Conservation (phyloP, 2,113 vertebrate genomes). For the Bostrychus sinensis region DNA sequence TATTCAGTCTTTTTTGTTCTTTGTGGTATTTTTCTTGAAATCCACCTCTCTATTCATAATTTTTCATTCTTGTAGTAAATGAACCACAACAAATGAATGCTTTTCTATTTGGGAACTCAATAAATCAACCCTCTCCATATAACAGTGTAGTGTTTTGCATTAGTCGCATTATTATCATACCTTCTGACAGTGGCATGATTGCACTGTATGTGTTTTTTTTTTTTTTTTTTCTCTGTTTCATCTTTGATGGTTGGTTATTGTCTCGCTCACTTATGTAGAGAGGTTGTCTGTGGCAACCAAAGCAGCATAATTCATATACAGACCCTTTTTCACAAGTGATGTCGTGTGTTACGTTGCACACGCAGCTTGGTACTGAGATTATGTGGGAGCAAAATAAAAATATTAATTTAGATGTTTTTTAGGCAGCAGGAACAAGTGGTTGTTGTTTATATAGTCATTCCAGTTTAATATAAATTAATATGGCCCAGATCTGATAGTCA, state of each 20-base stretch:
- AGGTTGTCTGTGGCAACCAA: slow-evolving; percentile 1
- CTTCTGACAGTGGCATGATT: neutral
- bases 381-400: no score
- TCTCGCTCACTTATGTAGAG: neutral
- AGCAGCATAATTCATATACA: neutral
- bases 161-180: neutral
- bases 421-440: no score
- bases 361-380: no score
- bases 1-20: no score
- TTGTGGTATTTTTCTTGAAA: no score
- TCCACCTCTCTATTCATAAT: neutral
- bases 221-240: neutral
- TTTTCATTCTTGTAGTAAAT: neutral
- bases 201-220: no score
- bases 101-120: neutral
- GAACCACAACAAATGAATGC: neutral
- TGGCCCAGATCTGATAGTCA: no score
- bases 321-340: no score
- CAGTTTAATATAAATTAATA: no score
- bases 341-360: no score
- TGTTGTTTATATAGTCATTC: no score
- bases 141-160: neutral
- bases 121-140: neutral
- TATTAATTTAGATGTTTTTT: no score
- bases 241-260: slow-evolving; percentile 2